These are phyloP conservation scores for Pimpla rufipes DNA, from an alignment of 2,888 invertebrate species.

Conservation along the genomic window DNA sequence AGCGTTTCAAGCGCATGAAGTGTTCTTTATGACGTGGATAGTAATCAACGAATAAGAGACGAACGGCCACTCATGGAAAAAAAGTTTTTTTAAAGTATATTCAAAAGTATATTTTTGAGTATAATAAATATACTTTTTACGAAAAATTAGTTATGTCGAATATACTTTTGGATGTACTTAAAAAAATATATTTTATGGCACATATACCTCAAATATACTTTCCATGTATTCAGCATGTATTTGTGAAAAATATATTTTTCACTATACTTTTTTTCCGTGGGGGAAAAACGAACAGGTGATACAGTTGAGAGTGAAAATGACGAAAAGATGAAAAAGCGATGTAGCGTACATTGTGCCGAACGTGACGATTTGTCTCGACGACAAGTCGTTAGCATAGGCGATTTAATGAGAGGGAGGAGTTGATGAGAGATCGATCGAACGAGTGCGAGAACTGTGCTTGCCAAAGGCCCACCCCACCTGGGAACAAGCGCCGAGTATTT, in stretches of 20 bases:
- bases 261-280: too few species aligned
- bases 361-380: conserved; percentile 35
- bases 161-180: too few species aligned
- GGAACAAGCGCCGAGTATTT: conserved; percentile 47
- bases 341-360: conserved; percentile 46
- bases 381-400: conserved; percentile 43
- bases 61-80: conserved; percentile 30
- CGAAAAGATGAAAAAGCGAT: conserved; percentile 29
- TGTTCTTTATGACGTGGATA: conserved; percentile 9
- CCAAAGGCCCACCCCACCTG: conserved; percentile 37
- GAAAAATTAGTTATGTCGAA: too few species aligned
- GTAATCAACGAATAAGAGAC: conserved; percentile 4
- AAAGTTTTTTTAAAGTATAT: too few species aligned
- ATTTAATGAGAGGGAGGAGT: conserved; percentile 52
- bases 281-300: conserved; percentile 19
- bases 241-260: too few species aligned
- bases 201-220: too few species aligned
- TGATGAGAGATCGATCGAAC: conserved; percentile 64
- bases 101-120: too few species aligned
- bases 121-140: too few species aligned
- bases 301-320: conserved; percentile 37
- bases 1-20: conserved; percentile 14
- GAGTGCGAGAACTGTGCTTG: conserved; percentile 62
- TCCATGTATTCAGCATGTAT: too few species aligned
- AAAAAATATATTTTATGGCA: too few species aligned